Percentiles rank a stretch among this genome's conserved stretches.
phyloP scores from a whole-genome alignment of 2,113 vertebrate species.

The Hucho hucho region DNA sequence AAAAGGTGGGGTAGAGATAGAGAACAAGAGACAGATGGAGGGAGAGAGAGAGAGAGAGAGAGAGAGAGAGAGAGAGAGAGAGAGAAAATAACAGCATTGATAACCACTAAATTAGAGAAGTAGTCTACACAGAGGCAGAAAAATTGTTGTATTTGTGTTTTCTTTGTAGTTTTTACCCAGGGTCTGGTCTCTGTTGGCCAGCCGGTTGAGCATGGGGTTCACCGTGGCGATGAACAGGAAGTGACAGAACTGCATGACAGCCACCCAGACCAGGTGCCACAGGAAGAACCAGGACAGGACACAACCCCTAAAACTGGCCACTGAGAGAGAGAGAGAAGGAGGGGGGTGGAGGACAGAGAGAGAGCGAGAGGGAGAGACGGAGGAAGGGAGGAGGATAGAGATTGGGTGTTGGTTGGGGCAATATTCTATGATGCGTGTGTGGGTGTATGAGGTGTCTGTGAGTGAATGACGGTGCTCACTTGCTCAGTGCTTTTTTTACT shows the following conservation, averaged over 20 bases:
- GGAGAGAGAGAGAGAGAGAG: slow-evolving; percentile 2
- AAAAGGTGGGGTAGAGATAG: neutral
- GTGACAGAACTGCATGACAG: slow-evolving; percentile 83
- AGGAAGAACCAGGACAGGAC: slow-evolving; percentile 75
- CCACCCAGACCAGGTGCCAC: slow-evolving; percentile 83
- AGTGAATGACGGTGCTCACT: neutral
- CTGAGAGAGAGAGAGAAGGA: slow-evolving; percentile 25
- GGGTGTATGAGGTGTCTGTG: neutral
- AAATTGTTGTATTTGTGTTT: slow-evolving; percentile 1
- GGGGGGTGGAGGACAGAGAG: neutral
- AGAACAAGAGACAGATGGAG: neutral
- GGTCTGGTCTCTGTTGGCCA: slow-evolving; percentile 48
- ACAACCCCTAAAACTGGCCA: slow-evolving; percentile 67
- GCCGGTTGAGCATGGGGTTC: slow-evolving; percentile 74
- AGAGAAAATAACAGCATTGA: neutral
- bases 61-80: neutral
- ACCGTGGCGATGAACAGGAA: slow-evolving; percentile 86
- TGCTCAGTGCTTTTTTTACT: neutral
- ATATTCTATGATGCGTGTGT: neutral
- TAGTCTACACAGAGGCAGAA: neutral
- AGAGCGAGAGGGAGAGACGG: slow-evolving; percentile 14
- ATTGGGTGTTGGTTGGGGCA: neutral
- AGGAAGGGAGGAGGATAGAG: neutral
- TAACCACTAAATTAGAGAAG: neutral
- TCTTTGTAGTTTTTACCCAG: slow-evolving; percentile 54